Evolutionary conservation across 2,888 invertebrate genomes (phyloP), one percentile per base, ranked within the genome.

Genomic region (Cheiracanthium punctorium): DNA sequence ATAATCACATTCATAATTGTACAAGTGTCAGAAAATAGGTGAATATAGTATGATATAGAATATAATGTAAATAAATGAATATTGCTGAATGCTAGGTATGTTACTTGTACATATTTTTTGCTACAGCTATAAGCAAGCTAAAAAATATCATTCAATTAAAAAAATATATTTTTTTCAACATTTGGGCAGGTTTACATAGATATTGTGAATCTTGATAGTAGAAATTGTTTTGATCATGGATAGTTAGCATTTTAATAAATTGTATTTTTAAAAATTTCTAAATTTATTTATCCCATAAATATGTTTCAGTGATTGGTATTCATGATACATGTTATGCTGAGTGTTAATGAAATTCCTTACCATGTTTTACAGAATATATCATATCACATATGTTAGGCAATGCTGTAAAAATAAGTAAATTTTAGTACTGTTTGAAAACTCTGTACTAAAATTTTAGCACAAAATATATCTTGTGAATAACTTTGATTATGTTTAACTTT

Each of bases 361-460:
- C 24, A 12, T 58, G 24, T 58, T 58, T 48, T 58, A 4, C n/a
- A 58, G 58, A 58, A 58, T 58, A 58, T 58, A 24, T 58, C 58
- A 58, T 58, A 58, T 58, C 58, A 58, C 58, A 48, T n/a, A n/a
- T 58, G 58, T 58, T 58, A 24, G 20, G 24, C 24, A 58, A 58
- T n/a, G 24, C 24, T 58, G 58, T 24, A 17, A 48, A 17, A 58
- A 24, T 7, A 8, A 17, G 58, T 58, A 58, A 58, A 24, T n/a
- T n/a, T n/a, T n/a, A 48, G 43, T 24, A 17, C n/a, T 58, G 7
- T 58, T 24, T 58, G 24, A 17, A 58, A 24, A 4, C 58, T 24
- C 24, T 2, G 10, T 17, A 4, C 12, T 4, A 24, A 1, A 4
- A 58, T 58, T 20, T 17, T 17, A 14, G 43, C 2, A 48, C 5